A percentile compares a stretch with the other conserved stretches of the same genome.
phyloP scores from a whole-genome alignment of 2,797 vertebrate genomes.

The Acanthopagrus latus region DNA sequence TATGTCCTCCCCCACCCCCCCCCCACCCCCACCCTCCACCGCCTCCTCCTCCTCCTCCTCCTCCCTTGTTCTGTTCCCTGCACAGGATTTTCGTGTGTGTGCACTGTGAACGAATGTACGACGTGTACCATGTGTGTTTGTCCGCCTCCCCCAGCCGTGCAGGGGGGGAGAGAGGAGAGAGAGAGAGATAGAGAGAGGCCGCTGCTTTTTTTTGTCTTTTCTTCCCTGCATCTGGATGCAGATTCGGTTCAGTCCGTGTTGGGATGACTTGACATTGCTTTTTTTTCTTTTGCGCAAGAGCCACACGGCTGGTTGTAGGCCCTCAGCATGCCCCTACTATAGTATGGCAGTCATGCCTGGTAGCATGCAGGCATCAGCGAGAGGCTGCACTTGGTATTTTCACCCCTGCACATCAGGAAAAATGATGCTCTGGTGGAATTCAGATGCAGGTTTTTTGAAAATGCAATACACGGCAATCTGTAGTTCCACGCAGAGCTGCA shows the following conservation, averaged over 20 bases:
- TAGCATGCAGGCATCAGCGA: conserved; percentile 35
- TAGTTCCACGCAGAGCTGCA: no score
- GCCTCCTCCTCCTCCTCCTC: no score
- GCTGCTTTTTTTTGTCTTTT: no score
- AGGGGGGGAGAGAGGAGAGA: conserved; percentile 11
- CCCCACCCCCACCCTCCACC: no score
- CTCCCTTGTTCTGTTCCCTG: not conserved
- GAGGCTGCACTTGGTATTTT: conserved; percentile 22
- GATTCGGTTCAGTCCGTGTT: conserved; percentile 59
- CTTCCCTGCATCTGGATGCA: conserved; percentile 69
- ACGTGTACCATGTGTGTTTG: conserved; percentile 47
- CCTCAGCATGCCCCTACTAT: conserved; percentile 35
- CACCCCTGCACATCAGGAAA: not conserved
- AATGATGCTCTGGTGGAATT: not conserved
- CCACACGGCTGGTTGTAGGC: conserved; percentile 41
- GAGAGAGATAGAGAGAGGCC: conserved; percentile 2
- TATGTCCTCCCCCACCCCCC: no score
- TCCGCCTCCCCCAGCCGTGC: conserved; percentile 13
- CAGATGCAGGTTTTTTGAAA: not conserved
- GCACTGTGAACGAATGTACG: conserved; percentile 26
- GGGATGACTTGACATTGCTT: conserved; percentile 72
- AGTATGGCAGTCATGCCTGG: conserved; percentile 44
- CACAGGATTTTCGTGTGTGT: conserved; percentile 1
- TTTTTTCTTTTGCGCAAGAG: conserved; percentile 56
- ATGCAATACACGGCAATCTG: not conserved